These are phyloP conservation scores for Plectropomus leopardus DNA, from an alignment of 2,113 vertebrate species.

Conservation along the genomic window DNA sequence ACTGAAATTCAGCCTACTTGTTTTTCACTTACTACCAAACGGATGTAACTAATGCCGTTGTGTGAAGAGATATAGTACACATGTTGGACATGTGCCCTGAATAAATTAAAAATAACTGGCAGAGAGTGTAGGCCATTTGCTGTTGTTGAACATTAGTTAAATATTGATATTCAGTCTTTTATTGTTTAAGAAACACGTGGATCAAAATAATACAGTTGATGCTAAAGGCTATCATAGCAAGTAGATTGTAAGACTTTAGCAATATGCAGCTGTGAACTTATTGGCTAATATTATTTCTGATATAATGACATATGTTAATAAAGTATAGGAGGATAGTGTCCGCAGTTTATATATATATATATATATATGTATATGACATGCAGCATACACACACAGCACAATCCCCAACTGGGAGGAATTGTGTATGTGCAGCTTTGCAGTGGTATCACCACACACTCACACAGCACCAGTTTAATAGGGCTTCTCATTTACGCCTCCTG, in stretches of 20 bases:
- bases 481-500: slow-evolving; percentile 64
- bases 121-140: neutral
- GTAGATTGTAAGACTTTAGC: neutral
- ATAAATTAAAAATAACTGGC: neutral
- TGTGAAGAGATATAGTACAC: neutral
- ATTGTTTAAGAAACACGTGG: neutral
- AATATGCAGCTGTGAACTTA: neutral
- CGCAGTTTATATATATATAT: neutral
- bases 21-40: neutral
- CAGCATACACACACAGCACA: neutral
- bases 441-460: slow-evolving; percentile 27
- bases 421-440: slow-evolving; percentile 35
- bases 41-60: neutral
- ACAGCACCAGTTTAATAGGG: slow-evolving; percentile 25
- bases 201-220: neutral
- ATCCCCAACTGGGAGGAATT: slow-evolving; percentile 14
- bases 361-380: neutral
- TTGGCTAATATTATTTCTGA: neutral
- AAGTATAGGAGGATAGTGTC: too few species aligned
- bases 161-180: neutral
- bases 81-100: neutral
- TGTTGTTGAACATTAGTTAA: neutral
- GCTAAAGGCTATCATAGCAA: too few species aligned
- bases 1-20: too few species aligned
- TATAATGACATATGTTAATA: neutral